Evolutionary conservation across 2,797 vertebrate genomes (phyloP).

Genomic region (Coccyzus lansbergi): DNA sequence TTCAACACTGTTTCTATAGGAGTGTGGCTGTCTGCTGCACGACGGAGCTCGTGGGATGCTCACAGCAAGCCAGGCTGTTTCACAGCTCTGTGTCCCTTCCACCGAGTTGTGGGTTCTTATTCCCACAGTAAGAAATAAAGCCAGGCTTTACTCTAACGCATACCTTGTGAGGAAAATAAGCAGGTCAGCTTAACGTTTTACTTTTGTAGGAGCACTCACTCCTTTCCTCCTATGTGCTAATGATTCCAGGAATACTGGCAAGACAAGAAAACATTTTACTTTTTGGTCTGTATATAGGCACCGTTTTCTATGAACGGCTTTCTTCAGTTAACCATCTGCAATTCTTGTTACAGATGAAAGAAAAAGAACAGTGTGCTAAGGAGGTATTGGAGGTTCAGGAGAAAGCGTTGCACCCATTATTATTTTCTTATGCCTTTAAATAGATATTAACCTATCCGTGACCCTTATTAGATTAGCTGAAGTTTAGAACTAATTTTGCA

Average conservation of each 20-base stretch:
- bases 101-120: background rate
- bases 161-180: background rate
- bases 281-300: background rate
- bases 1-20: rapidly evolving
- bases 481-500: background rate
- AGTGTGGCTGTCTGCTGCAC: background rate
- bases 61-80: background rate
- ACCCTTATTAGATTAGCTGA: background rate
- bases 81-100: background rate
- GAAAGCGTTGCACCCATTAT: background rate
- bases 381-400: background rate
- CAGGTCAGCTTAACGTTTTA: background rate
- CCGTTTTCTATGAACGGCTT: background rate
- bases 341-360: background rate
- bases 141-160: background rate
- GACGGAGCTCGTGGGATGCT: background rate
- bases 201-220: background rate
- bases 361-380: background rate
- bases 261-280: background rate
- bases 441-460: background rate
- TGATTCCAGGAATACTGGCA: background rate
- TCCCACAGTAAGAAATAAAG: background rate
- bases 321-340: background rate
- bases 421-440: background rate
- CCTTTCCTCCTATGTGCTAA: background rate